Percentiles rank a stretch among this genome's conserved stretches.
These are phyloP conservation scores for Silurus glanis DNA, from an alignment of 2,113 vertebrate species.

Conservation along the genomic window DNA sequence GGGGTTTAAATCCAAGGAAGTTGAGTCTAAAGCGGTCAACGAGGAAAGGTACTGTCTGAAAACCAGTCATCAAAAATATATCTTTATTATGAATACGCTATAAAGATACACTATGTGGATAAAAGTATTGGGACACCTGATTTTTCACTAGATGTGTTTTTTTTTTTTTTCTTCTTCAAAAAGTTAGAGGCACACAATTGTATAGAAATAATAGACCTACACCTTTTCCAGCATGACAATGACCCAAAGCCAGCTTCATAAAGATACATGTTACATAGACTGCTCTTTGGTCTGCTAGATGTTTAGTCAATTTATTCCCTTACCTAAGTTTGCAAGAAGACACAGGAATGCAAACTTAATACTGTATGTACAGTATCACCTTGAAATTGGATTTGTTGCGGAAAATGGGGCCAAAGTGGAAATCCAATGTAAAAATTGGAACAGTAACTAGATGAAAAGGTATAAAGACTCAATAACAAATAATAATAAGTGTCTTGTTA, in stretches of 20 bases:
- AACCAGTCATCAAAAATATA: neutral
- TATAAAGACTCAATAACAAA: neutral
- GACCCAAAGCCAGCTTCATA: too few species aligned
- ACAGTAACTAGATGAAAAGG: neutral
- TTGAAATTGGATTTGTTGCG: neutral
- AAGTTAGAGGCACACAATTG: too few species aligned
- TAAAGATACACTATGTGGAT: too few species aligned
- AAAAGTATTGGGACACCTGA: too few species aligned
- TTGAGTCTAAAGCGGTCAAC: constrained; percentile 8
- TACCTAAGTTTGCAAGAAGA: neutral
- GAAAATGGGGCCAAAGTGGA: neutral
- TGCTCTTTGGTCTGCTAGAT: neutral
- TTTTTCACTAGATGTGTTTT: too few species aligned
- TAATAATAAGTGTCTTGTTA: neutral
- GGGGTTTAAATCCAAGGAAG: constrained; percentile 50
- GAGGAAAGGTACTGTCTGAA: constrained; percentile 44
- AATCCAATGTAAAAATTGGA: neutral
- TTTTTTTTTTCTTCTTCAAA: too few species aligned
- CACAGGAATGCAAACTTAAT: neutral
- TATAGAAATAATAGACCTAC: too few species aligned
- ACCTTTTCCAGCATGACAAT: too few species aligned
- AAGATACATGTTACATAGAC: too few species aligned
- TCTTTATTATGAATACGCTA: neutral
- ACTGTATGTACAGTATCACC: neutral
- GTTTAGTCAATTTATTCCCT: neutral